Evolutionary conservation across 1,140 invertebrate species (phyloP).

Genomic region (Papilio polyxenes): DNA sequence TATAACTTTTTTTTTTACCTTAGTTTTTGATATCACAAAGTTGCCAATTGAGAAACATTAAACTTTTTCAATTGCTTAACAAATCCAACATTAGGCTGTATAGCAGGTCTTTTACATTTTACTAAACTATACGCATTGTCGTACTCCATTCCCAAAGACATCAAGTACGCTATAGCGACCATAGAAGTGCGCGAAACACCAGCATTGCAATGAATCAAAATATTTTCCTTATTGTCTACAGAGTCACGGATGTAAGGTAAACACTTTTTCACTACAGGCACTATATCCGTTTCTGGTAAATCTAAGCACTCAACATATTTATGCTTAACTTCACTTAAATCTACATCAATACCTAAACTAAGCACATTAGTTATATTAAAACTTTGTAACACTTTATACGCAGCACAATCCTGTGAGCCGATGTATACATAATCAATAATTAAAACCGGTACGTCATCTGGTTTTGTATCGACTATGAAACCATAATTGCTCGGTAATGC

Average conservation of each 20-base stretch:
- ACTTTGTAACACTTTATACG: slow-evolving; percentile 81
- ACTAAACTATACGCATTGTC: slow-evolving; percentile 87
- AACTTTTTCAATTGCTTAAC: slow-evolving; percentile 80
- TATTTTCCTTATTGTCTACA: slow-evolving; percentile 80
- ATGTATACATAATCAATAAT: slow-evolving; percentile 86
- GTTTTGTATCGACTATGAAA: slow-evolving; percentile 91
- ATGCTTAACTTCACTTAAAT: slow-evolving; percentile 62
- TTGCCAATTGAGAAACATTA: slow-evolving; percentile 18
- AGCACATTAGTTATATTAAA: slow-evolving; percentile 87
- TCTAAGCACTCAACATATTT: slow-evolving; percentile 85
- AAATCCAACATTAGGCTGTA: slow-evolving; percentile 92
- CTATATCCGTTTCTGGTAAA: slow-evolving; percentile 85
- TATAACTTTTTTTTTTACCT: too few species aligned
- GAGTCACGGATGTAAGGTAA: slow-evolving; percentile 81
- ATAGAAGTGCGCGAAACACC: slow-evolving; percentile 93
- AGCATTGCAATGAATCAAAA: slow-evolving; percentile 95
- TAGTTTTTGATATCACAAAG: neutral
- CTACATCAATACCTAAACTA: slow-evolving; percentile 85
- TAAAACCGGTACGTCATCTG: slow-evolving; percentile 87
- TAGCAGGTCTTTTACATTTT: slow-evolving; percentile 84
- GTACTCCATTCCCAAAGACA: slow-evolving; percentile 84
- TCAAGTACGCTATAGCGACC: slow-evolving; percentile 91
- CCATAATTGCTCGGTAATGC: slow-evolving; percentile 79
- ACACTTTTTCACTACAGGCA: slow-evolving; percentile 77
- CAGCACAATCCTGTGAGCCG: slow-evolving; percentile 92